Percentiles rank a stretch among this genome's conserved stretches.
Conservation (phyloP, 2,888 invertebrate species). For the Tenthredo scrophulariae region DNA sequence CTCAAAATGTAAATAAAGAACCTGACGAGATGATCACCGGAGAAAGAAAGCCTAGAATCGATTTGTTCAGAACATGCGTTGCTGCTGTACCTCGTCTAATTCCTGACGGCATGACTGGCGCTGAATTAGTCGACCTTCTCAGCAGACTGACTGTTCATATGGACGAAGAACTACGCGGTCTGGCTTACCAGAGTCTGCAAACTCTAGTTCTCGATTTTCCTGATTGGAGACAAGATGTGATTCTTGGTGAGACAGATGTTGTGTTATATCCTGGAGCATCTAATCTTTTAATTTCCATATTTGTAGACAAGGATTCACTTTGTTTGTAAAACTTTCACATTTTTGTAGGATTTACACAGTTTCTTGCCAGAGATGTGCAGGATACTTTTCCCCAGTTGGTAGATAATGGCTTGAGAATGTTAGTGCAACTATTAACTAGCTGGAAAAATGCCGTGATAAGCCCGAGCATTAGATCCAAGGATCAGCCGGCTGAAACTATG, state of each 20-base stretch:
- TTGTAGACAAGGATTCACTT: constrained; percentile 70
- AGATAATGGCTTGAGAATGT: constrained; percentile 95
- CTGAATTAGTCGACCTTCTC: constrained; percentile 96
- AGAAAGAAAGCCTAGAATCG: constrained; percentile 98
- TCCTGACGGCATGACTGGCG: constrained; percentile 97
- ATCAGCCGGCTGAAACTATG: constrained; percentile 70
- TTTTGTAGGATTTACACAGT: constrained; percentile 89
- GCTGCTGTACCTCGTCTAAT: constrained; percentile 98
- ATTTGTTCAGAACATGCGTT: constrained; percentile 98
- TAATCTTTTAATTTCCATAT: neutral
- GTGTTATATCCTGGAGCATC: neutral
- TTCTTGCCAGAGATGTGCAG: constrained; percentile 94
- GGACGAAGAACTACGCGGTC: constrained; percentile 97
- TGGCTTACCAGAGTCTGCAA: constrained; percentile 97
- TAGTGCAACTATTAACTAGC: constrained; percentile 93
- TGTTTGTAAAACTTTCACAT: constrained; percentile 71
- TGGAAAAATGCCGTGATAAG: constrained; percentile 91
- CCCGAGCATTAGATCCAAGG: constrained; percentile 74
- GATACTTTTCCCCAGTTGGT: constrained; percentile 94
- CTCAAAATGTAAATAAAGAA: constrained; percentile 97
- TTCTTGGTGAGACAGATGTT: constrained; percentile 75
- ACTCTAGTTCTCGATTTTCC: constrained; percentile 97
- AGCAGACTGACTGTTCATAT: constrained; percentile 97
- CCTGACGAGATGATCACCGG: constrained; percentile 95
- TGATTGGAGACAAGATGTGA: constrained; percentile 98